Evolutionary conservation across 1,140 invertebrate genomes (phyloP), one percentile per base, ranked within the genome.

Genomic region (Drosophila sp.): DNA sequence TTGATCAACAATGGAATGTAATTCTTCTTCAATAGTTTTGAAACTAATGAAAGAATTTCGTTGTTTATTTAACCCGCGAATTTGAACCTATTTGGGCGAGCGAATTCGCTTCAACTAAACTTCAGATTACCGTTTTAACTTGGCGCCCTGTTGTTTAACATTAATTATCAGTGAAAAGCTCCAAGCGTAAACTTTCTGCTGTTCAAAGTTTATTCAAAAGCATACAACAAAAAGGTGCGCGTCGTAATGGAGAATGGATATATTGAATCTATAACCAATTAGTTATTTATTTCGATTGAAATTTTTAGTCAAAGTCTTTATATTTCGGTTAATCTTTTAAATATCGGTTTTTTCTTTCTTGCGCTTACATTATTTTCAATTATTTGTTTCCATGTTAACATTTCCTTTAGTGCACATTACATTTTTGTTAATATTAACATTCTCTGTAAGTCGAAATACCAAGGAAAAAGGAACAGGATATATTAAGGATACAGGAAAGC

Each of bases 91-190:
- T 35, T 58, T 58, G 32, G 17, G 32, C 38, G 27, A 61, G 10
- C 60, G 60, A 61, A 61, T 61, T 61, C 60, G 40, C 33, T 44
- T 61, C 38, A 61, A 41, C 60, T 41, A 11, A 61, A 25, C 6
- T 33, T 35, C 23, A 61, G 40, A 41, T 61, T 38, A 61, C 23
- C 23, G 5, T 29, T 61, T 61, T 41, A 44, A 61, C 17, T 30
- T 61, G 60, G 35, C 56, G 56, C 56, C 56, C 56, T 58, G 56
- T 58, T 35, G 23, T 6, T 23, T 58, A 23, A 58, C 56, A 58
- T 50, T 23, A 3, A 57, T 2, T 1, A 17, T 1, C 29, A 57
- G 30, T 33, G 33, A 35, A 35, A 58, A 58, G 56, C 56, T 58
- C 7, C 17, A 50, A 11, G 25, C 8, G 23, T 27, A 7, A 50